Evolutionary conservation across 2,113 vertebrate species (phyloP), one percentile per base, ranked within the genome.

Genomic region (Dromaius novaehollandiae): DNA sequence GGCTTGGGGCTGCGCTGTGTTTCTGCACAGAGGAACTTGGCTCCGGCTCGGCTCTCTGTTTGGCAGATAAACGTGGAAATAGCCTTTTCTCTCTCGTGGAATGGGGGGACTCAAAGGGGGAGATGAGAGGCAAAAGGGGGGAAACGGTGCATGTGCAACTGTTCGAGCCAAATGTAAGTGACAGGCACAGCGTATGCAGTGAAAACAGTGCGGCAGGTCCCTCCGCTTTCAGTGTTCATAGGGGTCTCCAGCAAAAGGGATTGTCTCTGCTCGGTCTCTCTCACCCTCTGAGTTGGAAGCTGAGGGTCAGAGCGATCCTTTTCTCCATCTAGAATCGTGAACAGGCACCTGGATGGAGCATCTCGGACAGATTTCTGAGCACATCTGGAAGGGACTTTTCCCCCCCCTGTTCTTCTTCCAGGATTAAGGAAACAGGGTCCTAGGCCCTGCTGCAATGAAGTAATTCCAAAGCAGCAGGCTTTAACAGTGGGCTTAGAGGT

Each of bases 111-210:
- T 0, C 4, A 48, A 14, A 77, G 77, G 44, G 30, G 50, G 74
- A 50, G 48, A 8, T 7, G 65, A 58, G 55, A 56, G 51, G 36
- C 36, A 36, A 15, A 2, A 2, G 6, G 53, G 16, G 60, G 53
- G n/a, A 51, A 13, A 11, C 2, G 3, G 32, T 1, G 78, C 34
- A 38, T 48, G 86, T 46, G 32, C 12, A 28, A 24, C 7, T 1
- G 13, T 14, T 11, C 34, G 4, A 26, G 28, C n/a, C 7, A n/a
- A 73, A n/a, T 2, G 44, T 38, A 3, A 40, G 40, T 0, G 74
- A 44, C 6, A 0, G 5, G 13, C 9, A 5, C 6, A 1, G 5
- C 0, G 9, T 6, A 61, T 0, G 4, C 6, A 3, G 70, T 36
- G 76, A 8, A 26, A 15, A 34, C 7, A 32, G 18, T 22, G 8